Evolutionary conservation across 2,888 invertebrate species (phyloP), one percentile per base, ranked within the genome.

Genomic region (Ernsta delagoae): DNA sequence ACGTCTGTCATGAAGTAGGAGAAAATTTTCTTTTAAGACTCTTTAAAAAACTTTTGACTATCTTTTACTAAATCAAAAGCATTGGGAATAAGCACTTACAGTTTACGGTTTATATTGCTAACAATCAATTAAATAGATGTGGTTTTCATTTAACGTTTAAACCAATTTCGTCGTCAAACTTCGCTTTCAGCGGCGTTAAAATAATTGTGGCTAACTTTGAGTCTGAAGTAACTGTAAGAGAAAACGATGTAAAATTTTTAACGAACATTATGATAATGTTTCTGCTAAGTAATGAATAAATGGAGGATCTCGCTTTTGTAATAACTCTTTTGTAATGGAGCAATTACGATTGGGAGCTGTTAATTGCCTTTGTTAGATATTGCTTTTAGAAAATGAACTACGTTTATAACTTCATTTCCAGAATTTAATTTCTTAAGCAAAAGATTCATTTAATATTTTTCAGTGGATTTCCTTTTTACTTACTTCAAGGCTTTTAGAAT

Each of bases 181-280:
- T 76, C 70, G 74, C 75, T 73, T 76, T 76, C 73, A 74, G 70
- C 67, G 56, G 70, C 65, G 70, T 70, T 71, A 70, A 72, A 62
- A 70, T 53, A 66, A 67, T 70, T 59, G 65, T 53, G 59, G 59
- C 31, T 59, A 50, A 31, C 53, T 66, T 53, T 24, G 59, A 66
- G 53, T 43, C 54, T 54, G 43, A 12, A 53, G 50, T 50, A 53
- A 62, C 53, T 36, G 6, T 61, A 12, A 61, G 45, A 61, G 45
- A 43, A 12, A 36, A 12, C 31, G 36, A 36, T 7, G 12, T 59
- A 59, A 59, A 59, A 36, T 11, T 12, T 39, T 57, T 57, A 57
- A 57, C 57, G 57, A 39, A 59, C 57, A 59, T 59, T 66, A 61
- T 60, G 43, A 53, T 61, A 67, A 60, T 67, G 54, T 68, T 68